Percentiles rank a stretch among this genome's conserved stretches.
These are phyloP conservation scores for Drosophila sucinea DNA, from an alignment of 1,140 invertebrate species.

Conservation along the genomic window DNA sequence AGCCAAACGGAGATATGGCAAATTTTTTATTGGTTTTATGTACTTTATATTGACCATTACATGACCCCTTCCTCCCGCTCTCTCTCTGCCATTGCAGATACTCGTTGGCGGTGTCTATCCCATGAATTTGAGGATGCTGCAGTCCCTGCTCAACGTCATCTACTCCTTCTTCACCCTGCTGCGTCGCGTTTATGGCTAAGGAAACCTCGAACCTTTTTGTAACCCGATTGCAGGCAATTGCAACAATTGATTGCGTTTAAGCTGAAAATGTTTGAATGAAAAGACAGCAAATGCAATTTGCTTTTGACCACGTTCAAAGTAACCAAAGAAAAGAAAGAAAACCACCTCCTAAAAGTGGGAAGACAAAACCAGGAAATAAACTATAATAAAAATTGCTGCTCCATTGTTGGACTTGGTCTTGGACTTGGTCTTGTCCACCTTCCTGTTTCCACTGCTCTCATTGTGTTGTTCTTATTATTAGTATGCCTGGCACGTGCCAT, in stretches of 20 bases:
- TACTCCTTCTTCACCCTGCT: slow-evolving; percentile 69
- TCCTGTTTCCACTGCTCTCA: slow-evolving; percentile 5
- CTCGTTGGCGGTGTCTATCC: slow-evolving; percentile 69
- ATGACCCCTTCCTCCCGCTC: not conserved
- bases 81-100: slow-evolving; percentile 36
- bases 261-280: slow-evolving; percentile 33
- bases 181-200: slow-evolving; percentile 61
- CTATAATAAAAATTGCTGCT: slow-evolving; percentile 70
- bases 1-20: not conserved
- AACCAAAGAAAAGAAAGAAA: slow-evolving; percentile 18
- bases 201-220: slow-evolving; percentile 16
- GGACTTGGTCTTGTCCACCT: not conserved
- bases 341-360: slow-evolving; percentile 41
- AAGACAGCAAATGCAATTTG: slow-evolving; percentile 46
- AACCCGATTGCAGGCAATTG: slow-evolving; percentile 27
- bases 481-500: slow-evolving; percentile 70
- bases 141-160: slow-evolving; percentile 65
- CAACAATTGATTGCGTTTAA: slow-evolving; percentile 75
- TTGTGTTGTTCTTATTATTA: slow-evolving; percentile 39
- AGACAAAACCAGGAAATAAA: slow-evolving; percentile 57
- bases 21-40: slow-evolving; percentile 2
- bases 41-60: slow-evolving; percentile 18
- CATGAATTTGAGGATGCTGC: slow-evolving; percentile 70
- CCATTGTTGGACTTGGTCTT: slow-evolving; percentile 5
- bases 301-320: slow-evolving; percentile 28